Conservation (phyloP, 2,888 invertebrate genomes). For the Drosophila colorata region DNA sequence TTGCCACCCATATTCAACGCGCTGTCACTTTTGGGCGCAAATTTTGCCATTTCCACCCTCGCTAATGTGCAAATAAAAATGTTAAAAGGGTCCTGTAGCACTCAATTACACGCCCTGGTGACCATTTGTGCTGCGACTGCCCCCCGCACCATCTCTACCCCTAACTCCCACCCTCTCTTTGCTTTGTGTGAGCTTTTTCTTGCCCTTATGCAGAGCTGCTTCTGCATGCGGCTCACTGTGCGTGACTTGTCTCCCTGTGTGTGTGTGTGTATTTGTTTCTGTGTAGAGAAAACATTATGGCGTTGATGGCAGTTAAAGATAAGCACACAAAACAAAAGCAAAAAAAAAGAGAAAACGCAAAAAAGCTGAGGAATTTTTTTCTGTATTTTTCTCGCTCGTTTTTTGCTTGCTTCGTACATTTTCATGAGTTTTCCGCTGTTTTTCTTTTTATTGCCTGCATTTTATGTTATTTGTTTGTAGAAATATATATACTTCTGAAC, state of each 20-base stretch:
- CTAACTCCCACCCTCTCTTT: background rate
- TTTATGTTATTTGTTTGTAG: constrained; percentile 70
- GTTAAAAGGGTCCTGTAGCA: constrained; percentile 86
- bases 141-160: background rate
- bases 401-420: constrained; percentile 48
- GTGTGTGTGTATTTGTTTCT: constrained; percentile 54
- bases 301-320: constrained; percentile 85
- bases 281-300: constrained; percentile 82
- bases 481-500: background rate
- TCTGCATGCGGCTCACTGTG: constrained; percentile 52
- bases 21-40: constrained; percentile 81
- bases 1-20: constrained; percentile 76
- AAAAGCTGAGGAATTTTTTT: constrained; percentile 48
- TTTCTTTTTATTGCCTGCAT: constrained; percentile 71
- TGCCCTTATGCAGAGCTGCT: constrained; percentile 28
- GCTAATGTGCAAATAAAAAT: constrained; percentile 86
- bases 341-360: constrained; percentile 31
- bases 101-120: constrained; percentile 86
- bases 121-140: constrained; percentile 72
- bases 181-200: constrained; percentile 29
- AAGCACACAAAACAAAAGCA: constrained; percentile 64
- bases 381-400: constrained; percentile 37
- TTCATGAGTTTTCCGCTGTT: constrained; percentile 67
- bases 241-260: constrained; percentile 62
- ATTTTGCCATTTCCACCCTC: constrained; percentile 84